phyloP scores from a whole-genome alignment of 2,888 invertebrate species.

The Diaperis boleti region DNA sequence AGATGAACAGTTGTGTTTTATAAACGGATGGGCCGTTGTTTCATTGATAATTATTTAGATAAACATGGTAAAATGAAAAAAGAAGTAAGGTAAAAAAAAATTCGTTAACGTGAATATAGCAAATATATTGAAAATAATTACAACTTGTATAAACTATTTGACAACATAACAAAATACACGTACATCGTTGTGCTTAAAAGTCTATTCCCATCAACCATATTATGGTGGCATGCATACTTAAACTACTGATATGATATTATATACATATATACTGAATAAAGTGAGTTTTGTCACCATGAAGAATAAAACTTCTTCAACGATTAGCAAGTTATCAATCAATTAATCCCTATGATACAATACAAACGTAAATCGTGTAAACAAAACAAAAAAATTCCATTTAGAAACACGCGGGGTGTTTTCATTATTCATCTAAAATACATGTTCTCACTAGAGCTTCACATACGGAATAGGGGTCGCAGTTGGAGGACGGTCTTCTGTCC shows the following conservation, averaged over 20 bases:
- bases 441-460: constrained; percentile 88
- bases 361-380: constrained; percentile 13
- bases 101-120: constrained; percentile 19
- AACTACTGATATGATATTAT: constrained; percentile 23
- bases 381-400: constrained; percentile 17
- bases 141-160: constrained; percentile 28
- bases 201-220: constrained; percentile 17
- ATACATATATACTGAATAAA: constrained; percentile 24
- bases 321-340: constrained; percentile 2
- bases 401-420: constrained; percentile 12
- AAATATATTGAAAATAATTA: constrained; percentile 28
- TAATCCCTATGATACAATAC: constrained; percentile 4
- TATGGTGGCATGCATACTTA: constrained; percentile 23
- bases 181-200: constrained; percentile 18
- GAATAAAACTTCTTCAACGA: constrained; percentile 32
- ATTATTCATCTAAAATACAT: constrained; percentile 76
- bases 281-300: constrained; percentile 26
- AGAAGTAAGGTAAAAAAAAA: neutral
- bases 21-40: too few species aligned
- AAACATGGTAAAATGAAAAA: too few species aligned
- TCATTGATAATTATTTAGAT: too few species aligned
- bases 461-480: constrained; percentile 93
- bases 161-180: constrained; percentile 31
- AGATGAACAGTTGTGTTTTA: too few species aligned
- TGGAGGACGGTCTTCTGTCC: constrained; percentile 92